Base-by-base conservation (phyloP, 1,140 invertebrate species). In the Drosophila hydei region DNA sequence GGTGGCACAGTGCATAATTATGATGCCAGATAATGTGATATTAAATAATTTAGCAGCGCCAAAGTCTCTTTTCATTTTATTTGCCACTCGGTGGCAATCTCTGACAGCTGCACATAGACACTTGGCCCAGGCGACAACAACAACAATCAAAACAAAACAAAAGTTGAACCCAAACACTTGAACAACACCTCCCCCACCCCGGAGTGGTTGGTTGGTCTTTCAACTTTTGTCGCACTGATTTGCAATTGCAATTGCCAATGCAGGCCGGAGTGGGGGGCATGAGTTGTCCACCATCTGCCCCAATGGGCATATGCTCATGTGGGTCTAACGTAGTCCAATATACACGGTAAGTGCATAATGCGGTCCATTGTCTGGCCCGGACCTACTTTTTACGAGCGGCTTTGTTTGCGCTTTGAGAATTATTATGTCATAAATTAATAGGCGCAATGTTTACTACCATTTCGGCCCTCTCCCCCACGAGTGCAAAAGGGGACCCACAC, bases 391-490 rank as follows among this genome's bases (percentile, higher is more conserved):
- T 85, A 85, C 47, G 80, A 85, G 81, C 77, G 68, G 83, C 83
- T 88, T 88, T 88, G 79, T 88, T 88, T 89, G 83, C 83, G 72
- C 78, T 88, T 88, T 83, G 75, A 79, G 79, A 88, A 83, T 88
- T 88, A 88, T 88, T 88, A 88, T 87, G 78, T 87, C 83, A 87
- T 87, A 87, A 87, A 87, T 87, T 87, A 87, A 87, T 88, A 83
- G 83, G 65, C 63, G 83, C 83, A 87, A 87, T 87, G 87, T 83
- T 83, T 87, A 76, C 58, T 64, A 51, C 61, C 60, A 33, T 33
- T 33, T 33, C 2, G 11, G 9, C 30, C 30, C 30, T 33, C 30
- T 11, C 30, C 30, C 1, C 30, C 3, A 6, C 16, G 18, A n/a
- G n/a, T n/a, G n/a, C n/a, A n/a, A n/a, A n/a, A n/a, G n/a, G 11